Percentiles rank a stretch among this genome's conserved stretches.
These are phyloP conservation scores for Xiphydria camelus DNA, from an alignment of 2,888 invertebrate species.

Conservation along the genomic window DNA sequence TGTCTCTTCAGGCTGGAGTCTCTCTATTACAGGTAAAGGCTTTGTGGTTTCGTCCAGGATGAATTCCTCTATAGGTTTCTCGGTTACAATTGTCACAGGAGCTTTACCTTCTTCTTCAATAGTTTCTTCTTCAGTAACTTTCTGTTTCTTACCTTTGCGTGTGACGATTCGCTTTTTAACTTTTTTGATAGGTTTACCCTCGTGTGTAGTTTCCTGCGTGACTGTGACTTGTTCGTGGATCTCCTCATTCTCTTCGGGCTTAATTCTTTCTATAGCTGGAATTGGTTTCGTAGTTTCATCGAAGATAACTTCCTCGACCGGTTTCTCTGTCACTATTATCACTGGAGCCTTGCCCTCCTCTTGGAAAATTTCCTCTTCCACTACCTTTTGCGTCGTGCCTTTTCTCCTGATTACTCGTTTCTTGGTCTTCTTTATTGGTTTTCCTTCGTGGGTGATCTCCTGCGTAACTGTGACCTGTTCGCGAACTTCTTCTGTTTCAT, in stretches of 20 bases:
- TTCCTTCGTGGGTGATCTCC: slow-evolving; percentile 48
- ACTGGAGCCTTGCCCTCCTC: slow-evolving; percentile 42
- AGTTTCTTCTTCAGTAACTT: slow-evolving; percentile 55
- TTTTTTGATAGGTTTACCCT: slow-evolving; percentile 45
- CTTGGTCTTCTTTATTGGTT: slow-evolving; percentile 53
- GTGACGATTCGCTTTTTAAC: slow-evolving; percentile 42
- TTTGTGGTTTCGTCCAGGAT: slow-evolving; percentile 3
- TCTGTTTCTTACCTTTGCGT: slow-evolving; percentile 51
- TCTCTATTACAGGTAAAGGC: slow-evolving; percentile 5
- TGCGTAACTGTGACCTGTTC: slow-evolving; percentile 31
- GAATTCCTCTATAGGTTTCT: slow-evolving; percentile 13
- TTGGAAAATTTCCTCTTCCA: slow-evolving; percentile 21
- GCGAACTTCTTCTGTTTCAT: slow-evolving; percentile 12
- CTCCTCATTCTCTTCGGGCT: slow-evolving; percentile 42
- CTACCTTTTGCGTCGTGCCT: slow-evolving; percentile 37
- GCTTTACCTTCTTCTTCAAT: slow-evolving; percentile 31
- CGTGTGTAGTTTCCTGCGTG: slow-evolving; percentile 41
- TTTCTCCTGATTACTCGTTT: slow-evolving; percentile 53
- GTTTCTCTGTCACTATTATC: slow-evolving; percentile 28
- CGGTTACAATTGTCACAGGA: slow-evolving; percentile 18
- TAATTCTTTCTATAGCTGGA: slow-evolving; percentile 17
- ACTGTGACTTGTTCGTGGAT: slow-evolving; percentile 45
- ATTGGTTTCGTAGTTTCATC: slow-evolving; percentile 37
- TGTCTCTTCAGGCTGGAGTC: slow-evolving; percentile 4
- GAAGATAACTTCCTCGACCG: slow-evolving; percentile 28